Evolutionary conservation across 2,113 vertebrate genomes (phyloP).

Genomic region (Callipepla squamata): DNA sequence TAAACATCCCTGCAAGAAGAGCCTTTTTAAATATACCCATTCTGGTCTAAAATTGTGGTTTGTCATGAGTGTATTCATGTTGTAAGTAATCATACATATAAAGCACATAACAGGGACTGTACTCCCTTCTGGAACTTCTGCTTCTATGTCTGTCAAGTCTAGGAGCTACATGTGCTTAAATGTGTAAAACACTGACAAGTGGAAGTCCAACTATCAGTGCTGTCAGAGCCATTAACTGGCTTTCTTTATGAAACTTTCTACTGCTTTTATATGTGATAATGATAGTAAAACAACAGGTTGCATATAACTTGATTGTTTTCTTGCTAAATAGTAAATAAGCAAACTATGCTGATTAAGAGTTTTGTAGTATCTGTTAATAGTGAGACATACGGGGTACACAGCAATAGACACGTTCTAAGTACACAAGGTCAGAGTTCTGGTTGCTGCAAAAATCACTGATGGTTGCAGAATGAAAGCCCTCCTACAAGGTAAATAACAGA

Average conservation of each 20-base stretch:
- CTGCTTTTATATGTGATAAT: not conserved
- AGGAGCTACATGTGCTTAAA: not conserved
- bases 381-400: rapidly evolving
- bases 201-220: not conserved
- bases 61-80: not conserved
- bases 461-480: not conserved
- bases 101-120: not conserved
- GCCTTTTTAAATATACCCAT: not conserved
- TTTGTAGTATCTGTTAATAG: not conserved
- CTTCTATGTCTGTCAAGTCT: not conserved
- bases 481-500: not conserved
- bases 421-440: not conserved
- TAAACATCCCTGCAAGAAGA: not conserved
- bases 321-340: not conserved
- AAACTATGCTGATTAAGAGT: not conserved
- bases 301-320: not conserved
- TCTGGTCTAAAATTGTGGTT: not conserved
- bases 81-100: not conserved
- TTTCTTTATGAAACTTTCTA: not conserved
- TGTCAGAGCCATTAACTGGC: not conserved
- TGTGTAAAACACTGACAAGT: not conserved
- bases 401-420: not conserved
- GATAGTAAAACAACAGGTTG: not conserved
- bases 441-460: not conserved
- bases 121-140: not conserved